Evolutionary conservation across 2,113 vertebrate genomes (phyloP), one percentile per base, ranked within the genome.

Genomic region (Natator depressus): DNA sequence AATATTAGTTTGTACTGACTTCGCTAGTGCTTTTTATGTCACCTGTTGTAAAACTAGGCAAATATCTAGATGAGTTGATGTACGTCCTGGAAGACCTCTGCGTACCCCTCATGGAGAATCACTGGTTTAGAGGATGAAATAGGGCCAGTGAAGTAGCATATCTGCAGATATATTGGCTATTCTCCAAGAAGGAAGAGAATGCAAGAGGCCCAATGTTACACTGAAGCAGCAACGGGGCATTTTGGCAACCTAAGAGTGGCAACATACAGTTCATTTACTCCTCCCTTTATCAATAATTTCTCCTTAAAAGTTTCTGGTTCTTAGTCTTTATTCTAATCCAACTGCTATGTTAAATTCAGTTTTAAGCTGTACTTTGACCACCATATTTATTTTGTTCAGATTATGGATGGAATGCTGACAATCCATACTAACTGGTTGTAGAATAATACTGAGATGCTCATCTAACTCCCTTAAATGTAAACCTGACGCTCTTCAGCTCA

Each of bases 191-290:
- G 38, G 5, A 50, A 17, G 92, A 79, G 8, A 69, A 9, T 0
- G 69, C 38, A 1, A 12, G 5, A 38, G 38, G 24, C 11, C 25
- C 69, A 46, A 19, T 0, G 0, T 42, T 65, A 91, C 16, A 49
- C 8, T 84, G 22, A 25, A 42, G 65, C 93, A 89, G 11, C 80
- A 83, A 42, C 0, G 57, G 10, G 85, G 51, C 12, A 35, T n/a
- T 69, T 10, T 82, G 8, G 38, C 47, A 91, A 90, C 35, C 2
- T 0, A 0, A 82, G 42, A 29, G 59, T 31, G 62, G 10, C 6
- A 25, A 46, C 72, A 0, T 42, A 47, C 47, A 54, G 5, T 1
- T 65, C 31, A 65, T 65, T 2, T 35, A 20, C n/a, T 90, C 19
- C 82, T 75, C 31, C 79, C 59, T 24, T 84, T 89, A n/a, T 59